A percentile compares a stretch with the other conserved stretches of the same genome.
These are phyloP conservation scores for Enteromius unitaeniatus DNA, from an alignment of 2,797 vertebrate species.

Conservation along the genomic window DNA sequence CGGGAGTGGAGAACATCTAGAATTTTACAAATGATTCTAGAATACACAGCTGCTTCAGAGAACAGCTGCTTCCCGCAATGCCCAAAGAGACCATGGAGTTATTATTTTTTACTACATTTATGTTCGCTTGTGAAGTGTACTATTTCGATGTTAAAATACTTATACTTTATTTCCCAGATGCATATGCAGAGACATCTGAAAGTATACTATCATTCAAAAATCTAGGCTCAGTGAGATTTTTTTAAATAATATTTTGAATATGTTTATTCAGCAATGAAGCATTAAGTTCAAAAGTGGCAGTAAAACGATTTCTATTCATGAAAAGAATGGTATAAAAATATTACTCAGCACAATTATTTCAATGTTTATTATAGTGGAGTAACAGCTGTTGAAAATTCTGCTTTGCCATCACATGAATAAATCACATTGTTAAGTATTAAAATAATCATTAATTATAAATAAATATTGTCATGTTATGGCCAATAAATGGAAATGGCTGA, in stretches of 20 bases:
- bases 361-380: neutral
- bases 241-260: neutral
- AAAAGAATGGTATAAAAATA: neutral
- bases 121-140: neutral
- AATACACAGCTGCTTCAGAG: constrained; percentile 32
- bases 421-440: neutral
- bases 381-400: neutral
- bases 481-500: neutral
- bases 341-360: neutral
- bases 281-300: neutral
- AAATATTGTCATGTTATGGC: neutral
- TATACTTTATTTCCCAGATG: neutral
- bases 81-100: neutral
- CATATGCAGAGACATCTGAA: neutral
- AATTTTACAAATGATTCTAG: constrained; percentile 32
- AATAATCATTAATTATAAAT: neutral
- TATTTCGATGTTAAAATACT: neutral
- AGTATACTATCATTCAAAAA: neutral
- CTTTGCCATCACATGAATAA: neutral
- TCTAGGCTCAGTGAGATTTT: neutral
- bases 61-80: constrained; percentile 13
- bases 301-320: neutral
- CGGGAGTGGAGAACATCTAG: constrained; percentile 13
- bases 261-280: neutral
- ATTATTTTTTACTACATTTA: neutral